Evolutionary conservation across 2,797 vertebrate species (phyloP), one percentile per base, ranked within the genome.

Genomic region (Taenioides sp.): DNA sequence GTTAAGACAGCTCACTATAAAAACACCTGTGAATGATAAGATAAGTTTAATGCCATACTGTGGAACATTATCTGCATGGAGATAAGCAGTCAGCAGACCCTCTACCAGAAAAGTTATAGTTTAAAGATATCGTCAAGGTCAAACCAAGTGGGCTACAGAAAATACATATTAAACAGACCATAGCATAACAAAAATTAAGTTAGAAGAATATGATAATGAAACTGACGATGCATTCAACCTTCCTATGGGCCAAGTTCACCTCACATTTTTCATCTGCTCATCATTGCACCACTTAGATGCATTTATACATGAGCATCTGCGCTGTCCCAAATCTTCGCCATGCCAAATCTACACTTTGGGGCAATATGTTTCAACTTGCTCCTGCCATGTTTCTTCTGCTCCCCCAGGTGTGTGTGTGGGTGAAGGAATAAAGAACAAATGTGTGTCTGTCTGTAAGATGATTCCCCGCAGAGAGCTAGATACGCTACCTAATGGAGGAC

Each of bases 401-500:
- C 57, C 64, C 75, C 18, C 59, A 68, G 25, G 69, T 77, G 72
- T 63, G 60, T 67, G 54, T 76, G 79, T 64, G 64, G 78, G 69
- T 77, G 34, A 70, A 88, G 79, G 80, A 90, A 85, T 77, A 78
- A 83, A 77, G 77, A 83, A 84, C 79, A 84, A 79, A 83, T 83
- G 77, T 83, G 77, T 80, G 77, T 82, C 75, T 79, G 84, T 90
- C 81, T 78, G 86, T 88, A 82, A 88, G 83, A 80, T 80, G 84
- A 86, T 82, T 84, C 87, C 88, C 90, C 83, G 82, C 84, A 83
- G 86, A 82, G 80, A 83, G 69, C 74, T 76, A 76, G 84, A 91
- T 89, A 84, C 80, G 77, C 76, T 65, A 78, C 82, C 88, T 87
- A 89, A 92, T 87, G 77, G 79, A 89, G 81, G 84, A 86, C 82